Base-by-base conservation (phyloP, 2,888 invertebrate genomes). In the Pterostichus madidus region DNA sequence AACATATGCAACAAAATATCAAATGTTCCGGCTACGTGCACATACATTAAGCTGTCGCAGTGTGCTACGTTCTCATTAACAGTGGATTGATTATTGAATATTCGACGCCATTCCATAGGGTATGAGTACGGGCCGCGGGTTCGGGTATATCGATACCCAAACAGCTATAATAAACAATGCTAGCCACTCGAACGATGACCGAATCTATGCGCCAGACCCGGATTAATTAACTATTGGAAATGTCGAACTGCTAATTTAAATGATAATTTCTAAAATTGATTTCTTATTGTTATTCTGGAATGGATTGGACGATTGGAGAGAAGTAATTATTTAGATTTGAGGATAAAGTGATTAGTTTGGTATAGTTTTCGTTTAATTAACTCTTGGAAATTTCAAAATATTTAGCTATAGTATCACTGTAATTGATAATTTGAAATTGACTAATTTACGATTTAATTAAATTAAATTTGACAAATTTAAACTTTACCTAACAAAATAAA, bases 11-110 rank as follows among this genome's bases (percentile, higher is more conserved):
- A 68, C 80, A 73, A 80, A 80, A 80, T 80, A 68, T 80, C 80
- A 80, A 71, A 71, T 80, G 71, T 80, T 80, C 61, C 52, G 80
- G 52, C 49, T 71, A 56, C 52, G 71, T 71, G 64, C 52, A 80
- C 64, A 49, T 32, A 52, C 64, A 71, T 80, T 64, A 79, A 64
- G 64, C 79, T 46, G 32, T 31, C 46, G 24, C 24, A 35, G 4
- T 75, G 52, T 75, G 31, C 49, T 31, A 49, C 31, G 75, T 71
- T 71, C 80, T 80, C 80, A 80, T 80, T 80, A 80, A 80, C 53
- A 80, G 15, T 39, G 73, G 80, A 80, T 80, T 80, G 80, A 80
- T 80, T 80, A 80, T 80, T 80, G 80, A 80, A 80, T 80, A 80
- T 80, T 73, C 71, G 80, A 71, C 68, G 71, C 46, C 71, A 71